Percentiles rank a stretch among this genome's conserved stretches.
These are phyloP conservation scores for Corythaixoides concolor DNA, from an alignment of 2,113 vertebrate species.

Conservation along the genomic window DNA sequence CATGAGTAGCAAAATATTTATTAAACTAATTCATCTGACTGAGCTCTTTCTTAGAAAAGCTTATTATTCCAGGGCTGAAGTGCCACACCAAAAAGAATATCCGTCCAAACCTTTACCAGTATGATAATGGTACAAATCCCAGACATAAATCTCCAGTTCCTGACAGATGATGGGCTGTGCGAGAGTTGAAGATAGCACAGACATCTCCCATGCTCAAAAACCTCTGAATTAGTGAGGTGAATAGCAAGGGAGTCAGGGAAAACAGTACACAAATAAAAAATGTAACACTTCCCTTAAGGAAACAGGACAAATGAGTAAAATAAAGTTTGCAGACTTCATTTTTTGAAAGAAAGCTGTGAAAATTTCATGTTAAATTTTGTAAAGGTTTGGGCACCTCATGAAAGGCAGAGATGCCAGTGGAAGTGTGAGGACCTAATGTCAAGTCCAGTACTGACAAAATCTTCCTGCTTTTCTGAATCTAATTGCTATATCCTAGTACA, in stretches of 20 bases:
- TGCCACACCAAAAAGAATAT: constrained; percentile 51
- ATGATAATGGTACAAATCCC: constrained; percentile 64
- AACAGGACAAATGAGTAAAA: constrained; percentile 12
- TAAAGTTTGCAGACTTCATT: constrained; percentile 12
- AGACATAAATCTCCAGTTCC: constrained; percentile 70
- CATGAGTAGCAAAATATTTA: not conserved
- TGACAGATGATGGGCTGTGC: constrained; percentile 67
- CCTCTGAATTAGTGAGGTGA: constrained; percentile 73
- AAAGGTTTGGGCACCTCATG: not conserved
- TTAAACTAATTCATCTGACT: constrained; percentile 33
- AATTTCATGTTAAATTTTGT: not conserved
- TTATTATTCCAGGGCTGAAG: constrained; percentile 56
- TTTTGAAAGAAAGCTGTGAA: constrained; percentile 46
- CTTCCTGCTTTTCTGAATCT: not conserved
- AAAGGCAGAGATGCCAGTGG: not conserved
- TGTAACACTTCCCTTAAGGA: constrained; percentile 55
- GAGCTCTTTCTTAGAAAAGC: constrained; percentile 46
- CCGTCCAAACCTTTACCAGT: constrained; percentile 71
- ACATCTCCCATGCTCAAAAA: constrained; percentile 67
- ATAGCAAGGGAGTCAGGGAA: constrained; percentile 66
- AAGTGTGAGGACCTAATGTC: not conserved
- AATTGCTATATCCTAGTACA: not conserved
- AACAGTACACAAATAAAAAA: constrained; percentile 68
- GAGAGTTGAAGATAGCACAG: constrained; percentile 55
- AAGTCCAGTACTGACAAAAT: not conserved